phyloP scores from a whole-genome alignment of 2,888 invertebrate genomes.

The Sepioteuthis lessoniana region DNA sequence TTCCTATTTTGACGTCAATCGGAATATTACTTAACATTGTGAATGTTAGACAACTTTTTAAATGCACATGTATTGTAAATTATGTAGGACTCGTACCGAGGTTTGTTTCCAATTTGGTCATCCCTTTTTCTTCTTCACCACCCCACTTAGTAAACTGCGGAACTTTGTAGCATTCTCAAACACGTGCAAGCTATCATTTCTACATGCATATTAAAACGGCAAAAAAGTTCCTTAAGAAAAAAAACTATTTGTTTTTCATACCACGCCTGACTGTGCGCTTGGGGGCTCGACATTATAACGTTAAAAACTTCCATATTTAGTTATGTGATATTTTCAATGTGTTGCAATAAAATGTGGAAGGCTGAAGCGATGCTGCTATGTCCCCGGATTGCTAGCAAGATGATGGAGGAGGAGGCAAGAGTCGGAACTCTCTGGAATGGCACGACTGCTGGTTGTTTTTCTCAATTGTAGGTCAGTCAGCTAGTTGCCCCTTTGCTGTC shows the following conservation, averaged over 20 bases:
- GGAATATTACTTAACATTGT: too few relatives aligned
- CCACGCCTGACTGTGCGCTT: neutral
- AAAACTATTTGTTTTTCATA: neutral
- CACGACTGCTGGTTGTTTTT: neutral
- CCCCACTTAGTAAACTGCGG: too few relatives aligned
- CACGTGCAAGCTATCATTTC: too few relatives aligned
- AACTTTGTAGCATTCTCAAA: too few relatives aligned
- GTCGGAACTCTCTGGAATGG: neutral
- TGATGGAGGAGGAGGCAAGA: neutral
- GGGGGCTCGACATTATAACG: neutral
- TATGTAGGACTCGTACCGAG: too few relatives aligned
- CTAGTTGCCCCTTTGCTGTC: neutral
- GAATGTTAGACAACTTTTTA: too few relatives aligned
- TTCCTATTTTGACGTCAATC: too few relatives aligned
- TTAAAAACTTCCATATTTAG: constrained; percentile 4
- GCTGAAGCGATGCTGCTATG: neutral
- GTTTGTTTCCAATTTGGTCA: too few relatives aligned
- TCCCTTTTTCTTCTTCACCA: too few relatives aligned
- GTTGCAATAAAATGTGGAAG: neutral
- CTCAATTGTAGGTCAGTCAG: constrained; percentile 4
- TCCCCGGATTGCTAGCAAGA: neutral
- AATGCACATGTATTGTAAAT: too few relatives aligned
- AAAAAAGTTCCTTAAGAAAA: too few relatives aligned
- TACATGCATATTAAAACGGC: too few relatives aligned
- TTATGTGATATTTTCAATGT: neutral